A percentile compares a stretch with the other conserved stretches of the same genome.
phyloP scores from a whole-genome alignment of 2,113 vertebrate species.

The Peucedramus taeniatus region DNA sequence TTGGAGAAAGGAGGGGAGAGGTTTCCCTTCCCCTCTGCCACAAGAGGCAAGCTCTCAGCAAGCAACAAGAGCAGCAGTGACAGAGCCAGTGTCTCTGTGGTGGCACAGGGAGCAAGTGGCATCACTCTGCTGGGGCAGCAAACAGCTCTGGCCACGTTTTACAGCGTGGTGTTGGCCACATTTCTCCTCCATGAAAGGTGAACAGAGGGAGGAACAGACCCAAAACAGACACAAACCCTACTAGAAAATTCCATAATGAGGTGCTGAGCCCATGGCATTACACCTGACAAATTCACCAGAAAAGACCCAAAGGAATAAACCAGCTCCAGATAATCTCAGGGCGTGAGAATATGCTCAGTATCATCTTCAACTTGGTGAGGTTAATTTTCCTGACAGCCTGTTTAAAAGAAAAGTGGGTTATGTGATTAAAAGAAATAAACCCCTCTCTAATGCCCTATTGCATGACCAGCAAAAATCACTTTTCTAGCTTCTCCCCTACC shows the following conservation, averaged over 20 bases:
- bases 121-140: not conserved
- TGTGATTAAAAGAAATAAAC: not conserved
- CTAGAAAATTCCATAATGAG: not conserved
- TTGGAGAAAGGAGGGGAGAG: not conserved
- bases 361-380: not conserved
- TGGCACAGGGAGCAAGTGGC: not conserved
- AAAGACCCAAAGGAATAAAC: not conserved
- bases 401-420: not conserved
- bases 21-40: not conserved
- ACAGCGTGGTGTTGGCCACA: accelerated
- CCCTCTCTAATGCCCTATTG: not conserved
- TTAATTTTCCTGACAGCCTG: not conserved
- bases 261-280: not conserved
- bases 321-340: not conserved
- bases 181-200: not conserved
- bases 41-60: not conserved
- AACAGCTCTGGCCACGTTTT: not conserved
- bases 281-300: not conserved
- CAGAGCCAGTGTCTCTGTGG: accelerated
- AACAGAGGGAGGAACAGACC: not conserved
- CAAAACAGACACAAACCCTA: not conserved
- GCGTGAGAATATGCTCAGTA: not conserved
- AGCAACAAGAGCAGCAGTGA: not conserved
- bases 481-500: not conserved
- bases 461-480: accelerated